Percentiles rank a stretch among this genome's conserved stretches.
Evolutionary conservation across 2,113 vertebrate species (phyloP).

Genomic region (Amazona guildingii): DNA sequence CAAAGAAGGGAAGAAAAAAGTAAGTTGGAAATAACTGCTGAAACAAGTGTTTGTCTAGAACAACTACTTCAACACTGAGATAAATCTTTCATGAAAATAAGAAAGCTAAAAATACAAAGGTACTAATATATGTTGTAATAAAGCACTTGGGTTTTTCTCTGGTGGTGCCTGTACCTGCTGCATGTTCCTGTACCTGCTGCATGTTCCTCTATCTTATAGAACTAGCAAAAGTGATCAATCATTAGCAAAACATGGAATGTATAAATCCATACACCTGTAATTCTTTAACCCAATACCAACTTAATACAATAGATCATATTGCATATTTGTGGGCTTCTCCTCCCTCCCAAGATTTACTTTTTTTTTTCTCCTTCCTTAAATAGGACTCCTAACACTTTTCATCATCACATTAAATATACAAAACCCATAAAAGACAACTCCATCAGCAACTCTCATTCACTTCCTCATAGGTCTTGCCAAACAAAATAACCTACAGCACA

Average conservation of each 20-base stretch:
- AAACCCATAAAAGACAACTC: neutral
- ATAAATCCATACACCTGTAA: neutral
- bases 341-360: neutral
- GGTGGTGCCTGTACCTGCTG: neutral
- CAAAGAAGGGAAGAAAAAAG: neutral
- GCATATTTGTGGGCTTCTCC: neutral
- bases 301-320: neutral
- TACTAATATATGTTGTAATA: neutral
- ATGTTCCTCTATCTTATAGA: neutral
- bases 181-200: neutral
- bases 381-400: neutral
- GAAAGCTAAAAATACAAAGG: neutral
- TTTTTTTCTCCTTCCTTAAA: neutral
- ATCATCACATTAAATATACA: constrained; percentile 8
- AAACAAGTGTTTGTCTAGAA: neutral
- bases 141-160: neutral
- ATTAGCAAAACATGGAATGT: neutral
- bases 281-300: neutral
- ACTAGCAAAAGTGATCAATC: neutral
- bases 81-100: neutral
- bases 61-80: neutral
- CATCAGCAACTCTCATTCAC: neutral
- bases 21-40: neutral
- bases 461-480: neutral
- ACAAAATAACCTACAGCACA: constrained; percentile 28